A percentile compares a stretch with the other conserved stretches of the same genome.
These are phyloP conservation scores for Pseudomyrmex gracilis DNA, from an alignment of 1,140 invertebrate species.

Conservation along the genomic window DNA sequence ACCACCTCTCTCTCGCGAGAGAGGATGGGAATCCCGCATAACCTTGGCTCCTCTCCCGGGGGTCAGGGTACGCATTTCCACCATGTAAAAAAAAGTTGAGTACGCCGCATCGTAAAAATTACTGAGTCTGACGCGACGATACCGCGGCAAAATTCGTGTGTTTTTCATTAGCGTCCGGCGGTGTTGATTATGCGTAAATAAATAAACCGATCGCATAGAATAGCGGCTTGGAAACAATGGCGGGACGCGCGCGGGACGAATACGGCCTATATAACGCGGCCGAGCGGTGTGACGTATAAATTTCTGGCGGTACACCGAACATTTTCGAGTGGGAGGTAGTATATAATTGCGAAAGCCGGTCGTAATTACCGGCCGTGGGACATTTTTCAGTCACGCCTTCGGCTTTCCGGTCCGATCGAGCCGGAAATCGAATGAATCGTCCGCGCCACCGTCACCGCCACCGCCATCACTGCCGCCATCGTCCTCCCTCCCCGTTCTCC, in stretches of 20 bases:
- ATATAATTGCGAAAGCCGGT: slow-evolving; percentile 57
- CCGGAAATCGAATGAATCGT: slow-evolving; percentile 76
- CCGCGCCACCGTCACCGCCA: slow-evolving; percentile 50
- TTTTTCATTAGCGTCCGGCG: slow-evolving; percentile 5
- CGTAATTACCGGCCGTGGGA: slow-evolving; percentile 69
- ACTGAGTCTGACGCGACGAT: slow-evolving; percentile 7
- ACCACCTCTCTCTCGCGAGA: too few species aligned
- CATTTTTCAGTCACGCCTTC: slow-evolving; percentile 72
- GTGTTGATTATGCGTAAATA: slow-evolving; percentile 51
- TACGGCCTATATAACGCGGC: not conserved
- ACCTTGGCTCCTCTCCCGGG: too few species aligned
- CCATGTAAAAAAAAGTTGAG: not conserved
- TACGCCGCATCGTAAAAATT: slow-evolving; percentile 1
- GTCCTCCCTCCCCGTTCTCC: not conserved
- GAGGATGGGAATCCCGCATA: too few species aligned
- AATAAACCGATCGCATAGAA: slow-evolving; percentile 45
- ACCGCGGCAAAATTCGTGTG: slow-evolving; percentile 27
- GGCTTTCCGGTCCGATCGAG: slow-evolving; percentile 44
- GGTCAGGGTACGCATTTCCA: too few species aligned
- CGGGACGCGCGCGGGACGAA: not conserved
- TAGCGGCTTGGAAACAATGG: slow-evolving; percentile 32
- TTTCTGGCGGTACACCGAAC: slow-evolving; percentile 52
- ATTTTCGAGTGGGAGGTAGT: slow-evolving; percentile 19
- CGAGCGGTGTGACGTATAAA: slow-evolving; percentile 19
- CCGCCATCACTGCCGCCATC: slow-evolving; percentile 12